Evolutionary conservation across 2,797 vertebrate species (phyloP).

Genomic region (Falco berigora): DNA sequence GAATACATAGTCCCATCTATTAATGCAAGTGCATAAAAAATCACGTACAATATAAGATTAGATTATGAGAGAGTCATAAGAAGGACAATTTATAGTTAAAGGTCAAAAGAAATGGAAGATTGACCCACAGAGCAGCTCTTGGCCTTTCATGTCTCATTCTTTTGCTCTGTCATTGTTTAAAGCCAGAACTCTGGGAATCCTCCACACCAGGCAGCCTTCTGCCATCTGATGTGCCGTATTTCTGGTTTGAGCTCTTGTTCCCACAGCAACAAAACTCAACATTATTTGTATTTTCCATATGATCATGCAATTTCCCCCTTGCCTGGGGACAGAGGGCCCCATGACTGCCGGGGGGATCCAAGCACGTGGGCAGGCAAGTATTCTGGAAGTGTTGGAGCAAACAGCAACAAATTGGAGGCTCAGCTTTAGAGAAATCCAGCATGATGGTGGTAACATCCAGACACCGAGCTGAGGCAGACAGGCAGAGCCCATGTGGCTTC

Average conservation of each 20-base stretch:
- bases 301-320: slow-evolving; percentile 24
- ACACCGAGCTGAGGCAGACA: neutral
- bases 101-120: slow-evolving; percentile 13
- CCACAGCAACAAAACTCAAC: slow-evolving; percentile 40
- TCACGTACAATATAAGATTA: neutral
- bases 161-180: slow-evolving; percentile 30
- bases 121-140: neutral
- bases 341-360: neutral
- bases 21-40: neutral
- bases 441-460: neutral
- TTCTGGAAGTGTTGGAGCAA: neutral
- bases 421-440: neutral
- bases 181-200: slow-evolving; percentile 2
- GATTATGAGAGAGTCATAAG: neutral
- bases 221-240: neutral
- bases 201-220: neutral
- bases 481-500: neutral
- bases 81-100: slow-evolving; percentile 38
- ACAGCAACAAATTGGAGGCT: neutral
- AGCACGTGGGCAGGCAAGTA: neutral
- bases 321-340: neutral
- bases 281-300: slow-evolving; percentile 39
- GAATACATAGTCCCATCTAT: neutral
- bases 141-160: neutral
- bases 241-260: neutral